These are phyloP conservation scores for Varanus komodoensis DNA, from an alignment of 2,113 vertebrate species.

Conservation along the genomic window DNA sequence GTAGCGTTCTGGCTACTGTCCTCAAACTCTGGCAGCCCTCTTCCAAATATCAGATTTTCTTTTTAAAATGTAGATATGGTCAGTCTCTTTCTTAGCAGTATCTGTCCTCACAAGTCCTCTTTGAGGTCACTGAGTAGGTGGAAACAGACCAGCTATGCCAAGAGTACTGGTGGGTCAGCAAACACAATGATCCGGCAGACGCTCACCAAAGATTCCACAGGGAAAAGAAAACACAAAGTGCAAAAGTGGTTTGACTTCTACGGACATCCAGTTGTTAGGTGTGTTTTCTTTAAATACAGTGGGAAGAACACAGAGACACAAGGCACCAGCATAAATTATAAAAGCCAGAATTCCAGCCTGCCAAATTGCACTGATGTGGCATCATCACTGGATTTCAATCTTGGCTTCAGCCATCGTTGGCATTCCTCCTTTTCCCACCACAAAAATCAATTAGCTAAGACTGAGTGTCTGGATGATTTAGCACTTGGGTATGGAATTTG, in stretches of 20 bases:
- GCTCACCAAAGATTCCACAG: constrained; percentile 62
- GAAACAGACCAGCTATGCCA: constrained; percentile 31
- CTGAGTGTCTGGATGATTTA: background rate
- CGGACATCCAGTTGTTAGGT: constrained; percentile 63
- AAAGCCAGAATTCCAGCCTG: constrained; percentile 50
- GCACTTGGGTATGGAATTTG: background rate
- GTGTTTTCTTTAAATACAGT: constrained; percentile 65
- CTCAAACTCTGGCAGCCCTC: background rate
- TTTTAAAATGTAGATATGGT: background rate
- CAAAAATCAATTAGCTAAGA: constrained; percentile 36
- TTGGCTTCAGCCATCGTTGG: constrained; percentile 32
- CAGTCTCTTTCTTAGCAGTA: constrained; percentile 37
- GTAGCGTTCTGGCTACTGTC: background rate
- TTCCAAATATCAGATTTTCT: background rate
- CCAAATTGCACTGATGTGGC: constrained; percentile 51
- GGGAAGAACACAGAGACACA: constrained; percentile 52
- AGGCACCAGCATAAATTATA: constrained; percentile 66
- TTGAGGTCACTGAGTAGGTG: background rate
- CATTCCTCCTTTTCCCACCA: constrained; percentile 19
- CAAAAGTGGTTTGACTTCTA: constrained; percentile 51
- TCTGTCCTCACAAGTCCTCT: constrained; percentile 61
- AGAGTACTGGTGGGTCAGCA: constrained; percentile 58
- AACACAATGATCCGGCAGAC: constrained; percentile 32
- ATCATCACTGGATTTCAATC: constrained; percentile 55
- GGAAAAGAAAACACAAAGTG: constrained; percentile 53